Evolutionary conservation across 2,113 vertebrate genomes (phyloP).

Genomic region (Pimephales promelas): DNA sequence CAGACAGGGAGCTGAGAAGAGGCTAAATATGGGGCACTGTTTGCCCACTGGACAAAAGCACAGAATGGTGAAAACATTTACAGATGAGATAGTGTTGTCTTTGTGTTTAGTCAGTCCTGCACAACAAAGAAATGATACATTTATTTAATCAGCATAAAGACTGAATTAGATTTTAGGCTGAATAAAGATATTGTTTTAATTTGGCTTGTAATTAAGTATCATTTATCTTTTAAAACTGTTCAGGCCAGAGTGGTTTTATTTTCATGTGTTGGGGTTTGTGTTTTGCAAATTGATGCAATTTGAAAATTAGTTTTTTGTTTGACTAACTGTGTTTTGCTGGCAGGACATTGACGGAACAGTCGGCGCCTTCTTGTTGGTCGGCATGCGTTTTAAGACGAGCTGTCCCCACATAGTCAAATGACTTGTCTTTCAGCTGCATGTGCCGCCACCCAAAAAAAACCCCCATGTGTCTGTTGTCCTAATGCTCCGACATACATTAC

Average conservation of each 20-base stretch:
- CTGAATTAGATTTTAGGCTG: no score
- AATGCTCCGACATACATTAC: constrained; percentile 65
- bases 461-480: constrained; percentile 75
- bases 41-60: constrained; percentile 30
- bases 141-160: neutral
- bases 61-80: constrained; percentile 32
- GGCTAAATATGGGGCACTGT: constrained; percentile 28
- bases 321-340: neutral
- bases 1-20: constrained; percentile 13
- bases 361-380: constrained; percentile 53
- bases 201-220: neutral
- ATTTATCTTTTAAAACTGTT: neutral
- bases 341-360: neutral
- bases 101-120: neutral
- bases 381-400: constrained; percentile 70
- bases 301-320: no score
- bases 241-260: neutral
- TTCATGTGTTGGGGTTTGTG: neutral
- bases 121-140: neutral
- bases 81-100: constrained; percentile 11
- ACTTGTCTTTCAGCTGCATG: constrained; percentile 71
- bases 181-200: neutral
- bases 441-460: constrained; percentile 64
- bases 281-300: neutral
- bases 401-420: constrained; percentile 63